A percentile compares a stretch with the other conserved stretches of the same genome.
Conservation (phyloP, 2,888 invertebrate species). For the Dexiosoma caninum region DNA sequence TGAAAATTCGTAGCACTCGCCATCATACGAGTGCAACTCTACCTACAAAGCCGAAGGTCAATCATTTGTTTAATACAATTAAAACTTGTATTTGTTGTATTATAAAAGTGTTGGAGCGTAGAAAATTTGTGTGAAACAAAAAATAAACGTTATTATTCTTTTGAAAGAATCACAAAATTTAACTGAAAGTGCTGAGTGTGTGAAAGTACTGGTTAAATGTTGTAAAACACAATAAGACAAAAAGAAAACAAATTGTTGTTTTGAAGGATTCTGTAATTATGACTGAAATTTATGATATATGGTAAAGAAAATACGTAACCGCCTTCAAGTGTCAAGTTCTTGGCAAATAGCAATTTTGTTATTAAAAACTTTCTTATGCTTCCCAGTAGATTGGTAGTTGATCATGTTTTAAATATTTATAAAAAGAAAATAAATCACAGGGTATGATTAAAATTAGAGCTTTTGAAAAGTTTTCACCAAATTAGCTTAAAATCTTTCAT, state of each 20-base stretch:
- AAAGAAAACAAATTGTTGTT: constrained; percentile 17
- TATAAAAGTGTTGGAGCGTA: not conserved
- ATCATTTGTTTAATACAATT: constrained; percentile 15
- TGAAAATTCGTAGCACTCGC: not conserved
- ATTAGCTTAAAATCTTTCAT: not conserved
- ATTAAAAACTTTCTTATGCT: not conserved
- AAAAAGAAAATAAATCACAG: too few relatives aligned
- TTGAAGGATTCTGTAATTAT: not conserved
- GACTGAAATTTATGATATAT: not conserved
- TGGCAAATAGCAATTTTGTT: not conserved
- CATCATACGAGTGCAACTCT: not conserved
- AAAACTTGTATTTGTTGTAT: too few relatives aligned
- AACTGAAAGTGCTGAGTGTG: not conserved
- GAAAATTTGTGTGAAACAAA: not conserved
- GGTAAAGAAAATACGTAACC: not conserved
- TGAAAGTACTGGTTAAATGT: not conserved
- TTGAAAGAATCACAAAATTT: not conserved
- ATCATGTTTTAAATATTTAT: not conserved
- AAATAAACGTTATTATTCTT: not conserved
- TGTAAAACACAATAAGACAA: not conserved
- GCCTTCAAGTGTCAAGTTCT: not conserved
- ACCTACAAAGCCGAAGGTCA: not conserved
- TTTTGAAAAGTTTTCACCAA: not conserved
- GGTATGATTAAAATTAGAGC: not conserved
- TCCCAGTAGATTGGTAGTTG: not conserved